phyloP scores from a whole-genome alignment of 1,140 invertebrate species.

The Lerema accius region DNA sequence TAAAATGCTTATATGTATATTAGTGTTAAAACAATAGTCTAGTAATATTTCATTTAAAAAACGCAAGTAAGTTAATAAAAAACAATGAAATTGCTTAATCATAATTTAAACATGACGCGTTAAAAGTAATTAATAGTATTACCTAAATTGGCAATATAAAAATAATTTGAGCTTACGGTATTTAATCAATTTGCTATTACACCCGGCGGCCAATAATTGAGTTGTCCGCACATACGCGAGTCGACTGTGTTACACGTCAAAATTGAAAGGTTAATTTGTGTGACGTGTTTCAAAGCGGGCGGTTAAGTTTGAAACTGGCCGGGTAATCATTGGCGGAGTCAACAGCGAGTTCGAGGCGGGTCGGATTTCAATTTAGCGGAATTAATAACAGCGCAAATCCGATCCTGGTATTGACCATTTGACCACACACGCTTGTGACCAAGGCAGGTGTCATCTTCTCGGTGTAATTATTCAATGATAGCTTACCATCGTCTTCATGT shows the following conservation, averaged over 20 bases:
- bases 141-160: neutral
- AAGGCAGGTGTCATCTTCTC: slow-evolving; percentile 44
- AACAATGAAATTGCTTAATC: too few relatives aligned
- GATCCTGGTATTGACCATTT: slow-evolving; percentile 38
- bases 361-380: slow-evolving; percentile 56
- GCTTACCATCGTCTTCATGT: too few relatives aligned
- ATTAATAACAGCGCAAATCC: slow-evolving; percentile 53
- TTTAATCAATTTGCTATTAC: slow-evolving; percentile 30
- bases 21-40: too few relatives aligned
- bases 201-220: slow-evolving; percentile 31
- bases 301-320: slow-evolving; percentile 44
- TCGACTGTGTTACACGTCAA: slow-evolving; percentile 26
- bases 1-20: too few relatives aligned
- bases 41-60: too few relatives aligned
- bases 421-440: neutral
- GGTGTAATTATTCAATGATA: too few relatives aligned
- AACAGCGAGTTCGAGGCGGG: slow-evolving; percentile 40
- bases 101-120: too few relatives aligned
- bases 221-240: slow-evolving; percentile 24
- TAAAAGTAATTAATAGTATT: too few relatives aligned
- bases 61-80: too few relatives aligned
- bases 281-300: slow-evolving; percentile 39
- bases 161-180: slow-evolving; percentile 11
- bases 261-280: slow-evolving; percentile 34
- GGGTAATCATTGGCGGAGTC: slow-evolving; percentile 46